Conservation (phyloP, 2,888 invertebrate species). For the Drosophila maculinotata region DNA sequence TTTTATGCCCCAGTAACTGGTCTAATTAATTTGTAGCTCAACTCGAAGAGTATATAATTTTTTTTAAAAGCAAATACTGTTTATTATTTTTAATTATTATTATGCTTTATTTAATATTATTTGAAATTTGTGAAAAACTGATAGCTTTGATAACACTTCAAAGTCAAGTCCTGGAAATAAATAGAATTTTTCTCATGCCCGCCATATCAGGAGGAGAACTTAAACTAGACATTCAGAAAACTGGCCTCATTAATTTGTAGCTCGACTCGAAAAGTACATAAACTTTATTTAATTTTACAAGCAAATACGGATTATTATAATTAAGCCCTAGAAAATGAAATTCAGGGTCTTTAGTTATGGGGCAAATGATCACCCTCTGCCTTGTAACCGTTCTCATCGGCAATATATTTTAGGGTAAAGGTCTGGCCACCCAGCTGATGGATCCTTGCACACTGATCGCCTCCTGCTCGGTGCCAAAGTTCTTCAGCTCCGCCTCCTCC, state of each 20-base stretch:
- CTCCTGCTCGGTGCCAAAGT: slow-evolving; percentile 85
- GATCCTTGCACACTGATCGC: slow-evolving; percentile 85
- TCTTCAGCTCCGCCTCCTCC: slow-evolving; percentile 85
- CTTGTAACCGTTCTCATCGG: slow-evolving; percentile 87
- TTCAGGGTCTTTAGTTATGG: slow-evolving; percentile 44
- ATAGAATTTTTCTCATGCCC: too few relatives aligned
- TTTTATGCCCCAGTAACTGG: too few relatives aligned
- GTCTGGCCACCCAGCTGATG: slow-evolving; percentile 85
- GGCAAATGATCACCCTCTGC: slow-evolving; percentile 84
- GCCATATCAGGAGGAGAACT: too few relatives aligned
- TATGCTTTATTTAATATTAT: too few relatives aligned
- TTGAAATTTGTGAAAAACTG: too few relatives aligned
- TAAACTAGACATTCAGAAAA: too few relatives aligned
- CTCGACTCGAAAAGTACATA: too few relatives aligned
- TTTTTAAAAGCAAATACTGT: slow-evolving; percentile 24
- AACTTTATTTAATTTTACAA: slow-evolving; percentile 9
- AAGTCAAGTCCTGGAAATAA: too few relatives aligned
- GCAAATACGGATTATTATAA: slow-evolving; percentile 21
- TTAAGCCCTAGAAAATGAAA: neutral
- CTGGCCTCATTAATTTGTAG: too few relatives aligned
- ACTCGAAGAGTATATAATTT: neutral
- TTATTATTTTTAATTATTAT: neutral
- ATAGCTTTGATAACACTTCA: too few relatives aligned
- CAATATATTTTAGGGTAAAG: slow-evolving; percentile 85
- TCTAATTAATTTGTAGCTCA: too few relatives aligned